Base-by-base conservation (phyloP, 2,113 vertebrate species). In the Dasyornis broadbenti region DNA sequence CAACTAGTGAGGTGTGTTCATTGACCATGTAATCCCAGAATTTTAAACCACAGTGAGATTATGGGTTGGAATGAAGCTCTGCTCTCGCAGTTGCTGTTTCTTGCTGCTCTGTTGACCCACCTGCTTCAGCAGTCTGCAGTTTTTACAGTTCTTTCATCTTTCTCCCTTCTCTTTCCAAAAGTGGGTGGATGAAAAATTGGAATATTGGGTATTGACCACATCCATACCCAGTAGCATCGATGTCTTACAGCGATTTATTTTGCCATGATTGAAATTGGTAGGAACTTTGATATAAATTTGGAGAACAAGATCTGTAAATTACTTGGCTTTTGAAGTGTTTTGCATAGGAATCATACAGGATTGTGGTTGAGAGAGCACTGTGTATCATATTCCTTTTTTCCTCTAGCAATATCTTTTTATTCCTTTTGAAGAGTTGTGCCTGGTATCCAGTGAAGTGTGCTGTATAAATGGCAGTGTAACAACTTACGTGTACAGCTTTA, bases 271-370 rank as follows among this genome's bases (percentile, higher is more conserved):
- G 65, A 89, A 94, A 78, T 60, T 53, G 50, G 57, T 91, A 54
- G 59, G 61, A 79, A 60, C 78, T 64, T 76, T 69, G 70, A 64
- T 91, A 92, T 13, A 57, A 64, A 76, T 81, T 89, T 82, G 70
- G 73, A 79, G 73, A 89, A 57, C 73, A 68, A 87, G 49, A 79
- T 87, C 81, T 82, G 77, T 79, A 86, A 84, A 94, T 92, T 86
- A 64, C 52, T 89, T 63, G 82, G 81, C 82, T 95, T 96, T 94
- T 93, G 76, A 95, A 90, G 88, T 93, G 66, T 91, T 94, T 89
- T 86, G 89, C 93, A 78, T 94, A 88, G 72, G 86, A 89, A 45
- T 90, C 52, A 27, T 44, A 45, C 49, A 42, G 45, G 64, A 73
- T 47, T 70, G 64, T 70, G 71, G 65, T 33, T 83, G 76, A 92